Base-by-base conservation (phyloP, 2,888 invertebrate genomes). In the Plebejus anna region DNA sequence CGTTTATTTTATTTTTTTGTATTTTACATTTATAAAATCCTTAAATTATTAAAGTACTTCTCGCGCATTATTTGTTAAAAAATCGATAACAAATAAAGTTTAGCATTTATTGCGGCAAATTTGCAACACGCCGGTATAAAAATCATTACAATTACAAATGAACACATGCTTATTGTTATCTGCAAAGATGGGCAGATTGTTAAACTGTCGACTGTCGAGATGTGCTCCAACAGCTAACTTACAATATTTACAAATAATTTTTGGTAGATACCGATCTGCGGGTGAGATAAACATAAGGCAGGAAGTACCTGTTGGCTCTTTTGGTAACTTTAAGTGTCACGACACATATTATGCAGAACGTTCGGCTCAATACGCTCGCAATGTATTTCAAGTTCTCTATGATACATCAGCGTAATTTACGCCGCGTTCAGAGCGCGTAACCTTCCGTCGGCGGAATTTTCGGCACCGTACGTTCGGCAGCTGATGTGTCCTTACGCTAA, bases 1-100 rank as follows among this genome's bases (percentile, higher is more conserved):
- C 55, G 70, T 38, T 76, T 16, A 16, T 32, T 70, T 78, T 28
- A 51, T 77, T 73, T 71, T 70, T 59, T 70, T 70, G 28, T 77
- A 66, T 66, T 70, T 70, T 59, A 32, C 70, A 32, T 75, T 70
- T 28, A 59, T 75, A 47, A 70, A 47, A 47, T 16, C 42, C 47
- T 47, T 72, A 47, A 22, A 61, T 9, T 22, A 28, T n/a, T 55
- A 73, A 55, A 73, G 32, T 73, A 73, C 7, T 55, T 16, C 22
- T 6, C 2, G 32, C 55, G 16, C 72, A 47, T 72, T 47, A 72
- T 72, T 51, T 51, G 47, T 22, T n/a, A 22, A 71, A 42, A 28
- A 5, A 47, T 72, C 28, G 1, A 72, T 42, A 47, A 28, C 70
- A 16, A 16, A n/a, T 71, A 42, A 71, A 42, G 7, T n/a, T 70